Conservation (phyloP, 2,113 vertebrate species). For the Epinephelus cyanopodus region DNA sequence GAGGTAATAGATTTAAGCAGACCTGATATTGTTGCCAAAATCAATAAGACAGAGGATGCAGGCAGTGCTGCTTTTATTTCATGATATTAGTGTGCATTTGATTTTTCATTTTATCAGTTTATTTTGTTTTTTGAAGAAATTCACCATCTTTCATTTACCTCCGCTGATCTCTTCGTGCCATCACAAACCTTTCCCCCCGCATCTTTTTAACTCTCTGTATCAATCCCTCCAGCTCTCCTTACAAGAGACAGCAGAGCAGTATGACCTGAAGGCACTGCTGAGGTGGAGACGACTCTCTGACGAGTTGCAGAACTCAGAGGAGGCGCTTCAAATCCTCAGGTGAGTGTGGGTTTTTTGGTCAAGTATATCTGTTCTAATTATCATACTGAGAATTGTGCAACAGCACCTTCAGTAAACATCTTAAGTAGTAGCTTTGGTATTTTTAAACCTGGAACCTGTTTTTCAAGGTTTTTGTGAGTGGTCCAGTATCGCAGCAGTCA, state of each 20-base stretch:
- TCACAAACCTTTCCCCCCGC: background rate
- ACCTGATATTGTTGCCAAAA: slow-evolving; percentile 15
- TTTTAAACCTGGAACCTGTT: too few species aligned
- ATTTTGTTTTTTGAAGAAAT: background rate
- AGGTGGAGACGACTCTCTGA: slow-evolving; percentile 91
- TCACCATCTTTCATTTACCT: background rate
- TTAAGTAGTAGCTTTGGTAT: too few species aligned
- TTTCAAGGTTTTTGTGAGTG: too few species aligned
- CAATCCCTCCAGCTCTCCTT: slow-evolving; percentile 82
- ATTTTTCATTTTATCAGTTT: background rate
- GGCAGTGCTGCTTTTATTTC: background rate
- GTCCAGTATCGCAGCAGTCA: too few species aligned
- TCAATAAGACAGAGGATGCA: slow-evolving; percentile 2
- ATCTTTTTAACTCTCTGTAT: slow-evolving; percentile 4
- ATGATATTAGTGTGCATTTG: background rate
- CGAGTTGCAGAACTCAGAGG: slow-evolving; percentile 91
- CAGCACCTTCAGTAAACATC: background rate
- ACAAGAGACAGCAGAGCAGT: slow-evolving; percentile 84
- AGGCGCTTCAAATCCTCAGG: slow-evolving; percentile 95
- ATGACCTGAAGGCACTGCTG: slow-evolving; percentile 90
- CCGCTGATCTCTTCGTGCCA: background rate
- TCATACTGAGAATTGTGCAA: background rate
- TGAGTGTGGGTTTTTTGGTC: slow-evolving; percentile 67
- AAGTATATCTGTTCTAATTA: background rate
- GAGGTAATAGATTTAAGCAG: slow-evolving; percentile 1